phyloP scores from a whole-genome alignment of 2,797 vertebrate species.

The Sarcoramphus papa region DNA sequence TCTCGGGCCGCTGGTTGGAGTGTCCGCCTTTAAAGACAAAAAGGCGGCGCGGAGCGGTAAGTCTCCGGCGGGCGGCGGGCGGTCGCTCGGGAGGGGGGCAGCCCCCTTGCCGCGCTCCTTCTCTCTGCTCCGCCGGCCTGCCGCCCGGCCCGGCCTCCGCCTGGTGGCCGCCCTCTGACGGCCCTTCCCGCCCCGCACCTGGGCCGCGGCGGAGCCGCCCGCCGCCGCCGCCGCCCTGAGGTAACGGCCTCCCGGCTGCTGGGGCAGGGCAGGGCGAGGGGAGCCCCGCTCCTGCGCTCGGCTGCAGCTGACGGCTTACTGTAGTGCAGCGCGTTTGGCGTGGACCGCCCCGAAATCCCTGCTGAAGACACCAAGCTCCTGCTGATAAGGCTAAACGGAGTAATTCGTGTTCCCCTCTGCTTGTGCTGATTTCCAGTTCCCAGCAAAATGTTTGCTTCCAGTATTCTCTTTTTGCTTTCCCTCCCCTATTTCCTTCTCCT shows the following conservation, averaged over 20 bases:
- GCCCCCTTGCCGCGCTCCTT: too few species aligned
- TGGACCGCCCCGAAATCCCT: not conserved
- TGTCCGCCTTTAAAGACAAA: not conserved
- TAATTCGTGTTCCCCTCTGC: not conserved
- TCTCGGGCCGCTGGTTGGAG: not conserved
- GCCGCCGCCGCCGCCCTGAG: too few species aligned
- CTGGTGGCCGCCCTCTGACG: not conserved
- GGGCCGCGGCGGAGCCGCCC: not conserved
- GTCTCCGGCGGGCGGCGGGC: not conserved
- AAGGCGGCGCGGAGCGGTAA: not conserved
- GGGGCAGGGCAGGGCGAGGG: not conserved
- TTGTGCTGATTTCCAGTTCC: accelerated
- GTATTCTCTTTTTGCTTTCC: not conserved
- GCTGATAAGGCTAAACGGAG: accelerated
- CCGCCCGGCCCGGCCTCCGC: too few species aligned
- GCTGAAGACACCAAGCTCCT: not conserved
- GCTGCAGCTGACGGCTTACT: accelerated
- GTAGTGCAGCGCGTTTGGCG: not conserved
- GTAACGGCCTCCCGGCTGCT: not conserved
- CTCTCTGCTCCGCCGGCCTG: not conserved
- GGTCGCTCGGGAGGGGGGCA: not conserved
- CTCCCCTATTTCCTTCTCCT: not conserved
- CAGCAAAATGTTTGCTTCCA: not conserved
- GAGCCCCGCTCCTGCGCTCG: too few species aligned
- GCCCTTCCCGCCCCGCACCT: not conserved